These are phyloP conservation scores for Caerostris darwini DNA, from an alignment of 1,140 invertebrate species.

Conservation along the genomic window DNA sequence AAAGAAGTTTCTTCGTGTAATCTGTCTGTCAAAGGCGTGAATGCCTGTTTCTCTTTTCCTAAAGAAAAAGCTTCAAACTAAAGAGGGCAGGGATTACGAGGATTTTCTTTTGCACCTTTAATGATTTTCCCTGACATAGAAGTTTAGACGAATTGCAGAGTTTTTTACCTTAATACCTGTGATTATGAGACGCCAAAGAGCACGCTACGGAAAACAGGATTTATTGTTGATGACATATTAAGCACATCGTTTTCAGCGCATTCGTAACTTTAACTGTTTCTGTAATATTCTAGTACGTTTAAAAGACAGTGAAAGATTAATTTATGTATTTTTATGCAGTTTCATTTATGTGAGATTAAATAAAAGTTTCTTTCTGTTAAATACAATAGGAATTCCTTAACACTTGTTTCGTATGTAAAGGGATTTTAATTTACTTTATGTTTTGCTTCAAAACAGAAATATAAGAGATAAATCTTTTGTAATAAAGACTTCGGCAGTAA, in stretches of 20 bases:
- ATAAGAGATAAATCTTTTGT: no score
- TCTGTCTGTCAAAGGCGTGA: slow-evolving; percentile 6
- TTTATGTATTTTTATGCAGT: neutral
- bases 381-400: no score
- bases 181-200: slow-evolving; percentile 28
- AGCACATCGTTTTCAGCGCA: neutral
- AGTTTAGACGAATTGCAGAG: slow-evolving; percentile 29
- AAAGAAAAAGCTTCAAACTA: neutral
- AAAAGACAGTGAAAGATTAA: neutral
- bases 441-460: no score
- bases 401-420: no score
- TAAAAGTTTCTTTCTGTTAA: neutral
- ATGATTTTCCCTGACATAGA: neutral
- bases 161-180: slow-evolving; percentile 16
- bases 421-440: no score
- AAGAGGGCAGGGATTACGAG: neutral
- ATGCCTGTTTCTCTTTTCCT: neutral
- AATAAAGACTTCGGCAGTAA: no score
- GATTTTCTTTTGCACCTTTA: neutral
- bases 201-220: neutral
- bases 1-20: slow-evolving; percentile 21
- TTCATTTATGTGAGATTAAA: neutral
- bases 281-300: neutral
- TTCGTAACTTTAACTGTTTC: neutral
- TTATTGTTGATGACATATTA: slow-evolving; percentile 37